Base-by-base conservation (phyloP, 1,140 invertebrate species). In the Cotesia vestalis region DNA sequence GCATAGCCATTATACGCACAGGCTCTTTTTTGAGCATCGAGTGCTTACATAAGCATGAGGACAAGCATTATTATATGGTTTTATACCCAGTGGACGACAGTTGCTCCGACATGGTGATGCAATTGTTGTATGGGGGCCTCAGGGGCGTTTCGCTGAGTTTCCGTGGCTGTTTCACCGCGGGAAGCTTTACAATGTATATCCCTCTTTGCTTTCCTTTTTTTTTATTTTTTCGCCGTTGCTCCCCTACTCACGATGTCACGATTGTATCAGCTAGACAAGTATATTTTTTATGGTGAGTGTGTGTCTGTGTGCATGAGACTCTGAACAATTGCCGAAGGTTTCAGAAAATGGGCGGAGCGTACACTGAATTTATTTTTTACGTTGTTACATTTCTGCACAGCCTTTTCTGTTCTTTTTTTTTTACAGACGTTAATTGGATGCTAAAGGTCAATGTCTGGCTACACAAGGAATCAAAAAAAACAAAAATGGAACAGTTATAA, bases 101-200 rank as follows among this genome's bases (percentile, higher is more conserved):
- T 71, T 71, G 69, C 69, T 60, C 69, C 20, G 51, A 46, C 61
- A 64, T 64, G 20, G 62, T 70, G 59, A 57, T 57, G 17, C 17
- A 57, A 17, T 17, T 57, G n/a, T 57, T 57, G n/a, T 57, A 57
- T 57, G 53, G 62, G 51, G 53, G 52, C 69, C 46, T 52, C 69
- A 71, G 69, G 69, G 69, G 69, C 69, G 69, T 71, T 71, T 64
- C 69, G 53, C 4, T 35, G 51, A 46, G 62, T 71, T 71, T 71
- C 69, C 69, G 69, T 71, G 69, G 69, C 69, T 66, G 62, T 71
- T 71, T 64, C 69, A 71, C 69, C 62, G 36, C 62, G 62, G 69
- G 62, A 71, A 64, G 53, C 60, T 46, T 38, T 36, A 36, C n/a
- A 38, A 12, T 12, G 27, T 20, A 34, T 40, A 14, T 64, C 62